Conservation (phyloP, 2,888 invertebrate species). For the Meliscaeva auricollis region DNA sequence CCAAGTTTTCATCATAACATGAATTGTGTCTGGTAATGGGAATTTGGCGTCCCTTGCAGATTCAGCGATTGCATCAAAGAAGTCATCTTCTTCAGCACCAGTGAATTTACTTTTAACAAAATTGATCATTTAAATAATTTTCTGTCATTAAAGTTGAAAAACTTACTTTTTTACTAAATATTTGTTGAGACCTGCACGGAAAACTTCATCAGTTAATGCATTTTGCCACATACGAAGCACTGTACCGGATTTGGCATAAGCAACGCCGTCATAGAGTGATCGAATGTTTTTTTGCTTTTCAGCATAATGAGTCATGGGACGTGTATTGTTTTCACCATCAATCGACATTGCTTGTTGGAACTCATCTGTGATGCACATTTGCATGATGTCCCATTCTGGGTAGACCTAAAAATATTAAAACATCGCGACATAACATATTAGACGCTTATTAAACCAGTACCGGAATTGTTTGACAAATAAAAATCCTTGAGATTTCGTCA, state of each 20-base stretch:
- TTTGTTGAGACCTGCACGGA: slow-evolving; percentile 80
- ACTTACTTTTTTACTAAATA: slow-evolving; percentile 76
- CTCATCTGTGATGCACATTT: slow-evolving; percentile 90
- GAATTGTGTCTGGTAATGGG: slow-evolving; percentile 84
- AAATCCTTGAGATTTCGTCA: too few species aligned
- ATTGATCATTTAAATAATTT: neutral
- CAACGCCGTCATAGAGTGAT: slow-evolving; percentile 93
- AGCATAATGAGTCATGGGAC: slow-evolving; percentile 92
- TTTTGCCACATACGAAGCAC: slow-evolving; percentile 82
- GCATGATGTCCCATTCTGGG: slow-evolving; percentile 89
- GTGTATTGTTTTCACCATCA: slow-evolving; percentile 90
- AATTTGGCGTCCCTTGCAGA: slow-evolving; percentile 79
- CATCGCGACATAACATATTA: neutral
- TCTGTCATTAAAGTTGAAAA: neutral
- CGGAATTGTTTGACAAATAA: too few species aligned
- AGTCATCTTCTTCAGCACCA: slow-evolving; percentile 79
- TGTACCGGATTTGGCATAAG: slow-evolving; percentile 95
- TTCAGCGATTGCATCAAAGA: slow-evolving; percentile 79
- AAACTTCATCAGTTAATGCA: slow-evolving; percentile 80
- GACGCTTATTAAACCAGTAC: too few species aligned
- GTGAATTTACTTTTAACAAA: slow-evolving; percentile 78
- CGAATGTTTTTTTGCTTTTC: slow-evolving; percentile 92
- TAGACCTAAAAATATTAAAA: slow-evolving; percentile 83
- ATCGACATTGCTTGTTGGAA: slow-evolving; percentile 89
- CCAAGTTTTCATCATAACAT: slow-evolving; percentile 87